phyloP scores from a whole-genome alignment of 2,797 vertebrate genomes.

The Macropus fuliginosus region DNA sequence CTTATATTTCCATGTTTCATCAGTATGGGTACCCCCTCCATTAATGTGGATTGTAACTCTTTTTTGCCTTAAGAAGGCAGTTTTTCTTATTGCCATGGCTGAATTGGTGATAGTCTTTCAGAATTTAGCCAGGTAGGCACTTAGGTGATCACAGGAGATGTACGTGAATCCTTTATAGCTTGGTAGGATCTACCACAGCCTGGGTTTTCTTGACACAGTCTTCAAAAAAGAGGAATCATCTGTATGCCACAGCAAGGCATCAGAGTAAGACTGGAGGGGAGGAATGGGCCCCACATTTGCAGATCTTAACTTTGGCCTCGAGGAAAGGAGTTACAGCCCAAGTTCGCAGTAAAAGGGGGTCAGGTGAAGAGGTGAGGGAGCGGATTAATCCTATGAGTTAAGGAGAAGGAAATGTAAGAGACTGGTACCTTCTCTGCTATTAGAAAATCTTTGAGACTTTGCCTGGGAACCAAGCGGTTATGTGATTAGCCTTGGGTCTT shows the following conservation, averaged over 20 bases:
- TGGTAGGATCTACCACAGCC: not conserved
- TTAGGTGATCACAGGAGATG: not conserved
- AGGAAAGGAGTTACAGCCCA: not conserved
- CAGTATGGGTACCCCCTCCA: not conserved
- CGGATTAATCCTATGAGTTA: not conserved
- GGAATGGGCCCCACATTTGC: not conserved
- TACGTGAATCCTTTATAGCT: not conserved
- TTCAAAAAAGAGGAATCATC: not conserved
- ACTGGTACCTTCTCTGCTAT: not conserved
- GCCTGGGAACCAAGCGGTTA: not conserved
- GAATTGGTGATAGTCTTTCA: not conserved
- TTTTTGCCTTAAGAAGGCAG: not conserved
- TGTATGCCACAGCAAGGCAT: not conserved
- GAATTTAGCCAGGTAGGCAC: not conserved
- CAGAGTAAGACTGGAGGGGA: not conserved
- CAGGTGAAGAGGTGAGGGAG: not conserved
- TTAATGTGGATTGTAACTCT: not conserved
- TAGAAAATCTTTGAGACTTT: not conserved
- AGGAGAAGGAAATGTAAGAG: not conserved
- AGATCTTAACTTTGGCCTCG: not conserved
- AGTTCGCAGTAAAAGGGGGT: not conserved
- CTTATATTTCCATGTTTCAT: not conserved
- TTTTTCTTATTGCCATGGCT: not conserved
- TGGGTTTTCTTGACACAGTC: not conserved
- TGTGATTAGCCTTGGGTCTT: not conserved